Evolutionary conservation across 2,888 invertebrate species (phyloP).

Genomic region (Cheilosia scutellata): DNA sequence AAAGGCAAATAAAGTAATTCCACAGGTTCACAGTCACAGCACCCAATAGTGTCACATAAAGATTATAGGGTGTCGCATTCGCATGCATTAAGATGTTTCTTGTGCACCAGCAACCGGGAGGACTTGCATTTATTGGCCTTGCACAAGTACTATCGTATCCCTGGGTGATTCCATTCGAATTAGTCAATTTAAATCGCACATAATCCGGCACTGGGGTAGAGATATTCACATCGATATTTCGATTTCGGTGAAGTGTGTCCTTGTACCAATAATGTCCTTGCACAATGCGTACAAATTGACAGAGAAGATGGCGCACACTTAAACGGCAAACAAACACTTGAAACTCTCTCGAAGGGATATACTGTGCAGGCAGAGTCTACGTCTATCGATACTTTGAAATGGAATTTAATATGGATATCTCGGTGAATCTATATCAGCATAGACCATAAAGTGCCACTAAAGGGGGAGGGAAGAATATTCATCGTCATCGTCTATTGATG

Average conservation of each 20-base stretch:
- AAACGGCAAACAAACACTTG: slow-evolving; percentile 58
- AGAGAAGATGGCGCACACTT: slow-evolving; percentile 50
- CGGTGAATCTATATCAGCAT: slow-evolving; percentile 44
- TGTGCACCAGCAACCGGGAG: background rate
- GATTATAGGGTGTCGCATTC: slow-evolving; percentile 22
- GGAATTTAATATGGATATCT: slow-evolving; percentile 69
- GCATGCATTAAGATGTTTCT: slow-evolving; percentile 48
- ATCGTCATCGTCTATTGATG: slow-evolving; percentile 65
- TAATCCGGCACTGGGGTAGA: slow-evolving; percentile 39
- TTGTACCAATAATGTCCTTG: slow-evolving; percentile 59
- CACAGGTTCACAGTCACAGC: slow-evolving; percentile 32
- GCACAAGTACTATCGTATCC: background rate
- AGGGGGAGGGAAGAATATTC: slow-evolving; percentile 35
- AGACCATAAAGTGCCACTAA: slow-evolving; percentile 14
- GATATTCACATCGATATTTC: slow-evolving; percentile 2
- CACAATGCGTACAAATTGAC: slow-evolving; percentile 43
- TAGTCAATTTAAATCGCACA: slow-evolving; percentile 58
- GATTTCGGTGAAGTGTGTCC: slow-evolving; percentile 38
- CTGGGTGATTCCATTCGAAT: slow-evolving; percentile 56
- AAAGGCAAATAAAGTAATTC: slow-evolving; percentile 27
- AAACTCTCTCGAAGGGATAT: slow-evolving; percentile 41
- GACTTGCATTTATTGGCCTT: slow-evolving; percentile 4
- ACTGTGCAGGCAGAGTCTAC: slow-evolving; percentile 16
- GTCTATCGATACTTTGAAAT: slow-evolving; percentile 43
- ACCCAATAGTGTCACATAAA: slow-evolving; percentile 33